Evolutionary conservation across 2,888 invertebrate species (phyloP).

Genomic region (Dastarcus helophoroides): DNA sequence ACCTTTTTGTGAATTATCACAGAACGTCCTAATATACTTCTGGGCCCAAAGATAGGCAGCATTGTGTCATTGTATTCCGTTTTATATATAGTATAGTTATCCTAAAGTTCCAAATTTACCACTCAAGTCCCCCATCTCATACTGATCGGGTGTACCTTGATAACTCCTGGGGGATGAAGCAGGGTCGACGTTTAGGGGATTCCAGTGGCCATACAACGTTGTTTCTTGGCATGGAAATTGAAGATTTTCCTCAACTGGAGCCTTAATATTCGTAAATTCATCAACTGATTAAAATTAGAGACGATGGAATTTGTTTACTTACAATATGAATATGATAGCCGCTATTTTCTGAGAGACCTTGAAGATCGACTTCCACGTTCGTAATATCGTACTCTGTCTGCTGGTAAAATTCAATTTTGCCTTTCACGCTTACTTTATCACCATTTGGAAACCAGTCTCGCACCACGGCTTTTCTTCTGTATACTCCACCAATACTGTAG

Average conservation of each 20-base stretch:
- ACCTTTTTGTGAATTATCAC: constrained; percentile 69
- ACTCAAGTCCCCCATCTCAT: constrained; percentile 76
- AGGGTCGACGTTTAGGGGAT: constrained; percentile 64
- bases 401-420: constrained; percentile 72
- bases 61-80: constrained; percentile 66
- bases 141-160: constrained; percentile 71
- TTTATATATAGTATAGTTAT: constrained; percentile 47
- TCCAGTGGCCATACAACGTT: constrained; percentile 75
- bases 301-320: no score
- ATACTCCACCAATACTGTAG: constrained; percentile 58
- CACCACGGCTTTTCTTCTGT: constrained; percentile 71
- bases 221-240: constrained; percentile 81
- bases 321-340: constrained; percentile 79
- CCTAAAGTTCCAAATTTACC: constrained; percentile 74
- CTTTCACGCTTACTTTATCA: constrained; percentile 49
- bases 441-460: constrained; percentile 85
- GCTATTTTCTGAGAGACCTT: constrained; percentile 54
- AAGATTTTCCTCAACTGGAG: constrained; percentile 68
- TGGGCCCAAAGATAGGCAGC: constrained; percentile 68
- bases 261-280: no score
- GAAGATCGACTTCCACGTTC: constrained; percentile 63
- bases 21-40: constrained; percentile 76
- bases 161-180: constrained; percentile 43
- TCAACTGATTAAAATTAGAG: no score
- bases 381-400: constrained; percentile 78